Conservation (phyloP, 2,888 invertebrate species). For the Alloplasta piceator region DNA sequence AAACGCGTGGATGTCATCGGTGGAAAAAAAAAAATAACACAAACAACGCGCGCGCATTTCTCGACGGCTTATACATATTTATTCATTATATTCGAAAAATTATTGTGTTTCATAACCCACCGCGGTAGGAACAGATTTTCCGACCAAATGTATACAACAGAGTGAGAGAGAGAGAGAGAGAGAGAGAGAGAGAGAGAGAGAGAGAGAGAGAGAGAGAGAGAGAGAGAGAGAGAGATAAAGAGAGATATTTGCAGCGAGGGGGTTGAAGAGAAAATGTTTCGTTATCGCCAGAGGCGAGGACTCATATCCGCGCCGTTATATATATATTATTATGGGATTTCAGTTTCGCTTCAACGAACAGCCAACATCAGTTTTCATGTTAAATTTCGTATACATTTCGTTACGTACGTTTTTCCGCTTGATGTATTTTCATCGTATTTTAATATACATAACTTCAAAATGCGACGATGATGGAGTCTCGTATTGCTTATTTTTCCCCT, state of each 20-base stretch:
- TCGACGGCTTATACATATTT: conserved; percentile 55
- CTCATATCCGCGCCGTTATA: background rate
- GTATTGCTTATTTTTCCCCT: conserved; percentile 4
- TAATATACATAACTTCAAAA: too few species aligned
- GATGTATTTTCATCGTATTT: too few species aligned
- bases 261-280: conserved; percentile 14
- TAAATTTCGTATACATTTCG: conserved; percentile 34
- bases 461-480: background rate
- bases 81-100: conserved; percentile 59
- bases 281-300: conserved; percentile 25
- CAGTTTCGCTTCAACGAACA: conserved; percentile 27
- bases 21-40: conserved; percentile 27
- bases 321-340: conserved; percentile 1
- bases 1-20: conserved; percentile 50
- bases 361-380: conserved; percentile 37
- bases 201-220: background rate
- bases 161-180: background rate
- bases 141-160: background rate
- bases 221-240: conserved; percentile 7
- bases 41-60: conserved; percentile 9
- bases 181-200: background rate
- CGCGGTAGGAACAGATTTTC: conserved; percentile 21
- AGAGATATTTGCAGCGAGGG: background rate
- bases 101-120: conserved; percentile 56
- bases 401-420: background rate